Evolutionary conservation across 2,113 vertebrate species (phyloP).

Genomic region (Oplegnathus fasciatus): DNA sequence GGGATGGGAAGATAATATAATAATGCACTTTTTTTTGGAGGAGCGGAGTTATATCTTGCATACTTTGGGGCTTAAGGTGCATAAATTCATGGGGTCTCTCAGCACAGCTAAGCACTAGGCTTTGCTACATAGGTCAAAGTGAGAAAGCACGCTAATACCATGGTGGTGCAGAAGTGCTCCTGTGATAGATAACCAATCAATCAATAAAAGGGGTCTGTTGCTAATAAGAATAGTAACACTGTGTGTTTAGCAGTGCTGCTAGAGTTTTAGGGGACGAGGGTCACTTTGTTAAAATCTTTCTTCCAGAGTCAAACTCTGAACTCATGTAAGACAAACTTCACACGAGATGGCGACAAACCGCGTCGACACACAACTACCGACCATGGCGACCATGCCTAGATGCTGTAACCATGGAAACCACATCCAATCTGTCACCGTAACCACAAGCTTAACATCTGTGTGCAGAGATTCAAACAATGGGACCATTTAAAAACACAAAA

Average conservation of each 20-base stretch:
- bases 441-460: constrained; percentile 51
- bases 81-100: constrained; percentile 73
- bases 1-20: constrained; percentile 46
- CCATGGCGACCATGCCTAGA: constrained; percentile 43
- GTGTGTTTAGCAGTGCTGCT: constrained; percentile 47
- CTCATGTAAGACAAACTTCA: constrained; percentile 43
- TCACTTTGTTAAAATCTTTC: constrained; percentile 8
- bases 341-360: constrained; percentile 48
- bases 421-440: constrained; percentile 60
- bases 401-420: constrained; percentile 64
- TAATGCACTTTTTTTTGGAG: constrained; percentile 63
- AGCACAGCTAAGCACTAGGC: constrained; percentile 75
- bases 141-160: constrained; percentile 65
- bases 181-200: constrained; percentile 71
- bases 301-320: constrained; percentile 42
- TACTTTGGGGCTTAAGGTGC: constrained; percentile 85
- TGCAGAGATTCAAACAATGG: constrained; percentile 66
- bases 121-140: constrained; percentile 78
- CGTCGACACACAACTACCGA: constrained; percentile 40
- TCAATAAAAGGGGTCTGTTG: constrained; percentile 50
- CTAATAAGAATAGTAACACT: constrained; percentile 56
- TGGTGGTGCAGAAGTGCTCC: constrained; percentile 70
- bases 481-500: constrained; percentile 53
- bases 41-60: constrained; percentile 72
- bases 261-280: not conserved